These are phyloP conservation scores for Zapus hudsonius DNA, from an alignment of 2,113 vertebrate species.

Conservation along the genomic window DNA sequence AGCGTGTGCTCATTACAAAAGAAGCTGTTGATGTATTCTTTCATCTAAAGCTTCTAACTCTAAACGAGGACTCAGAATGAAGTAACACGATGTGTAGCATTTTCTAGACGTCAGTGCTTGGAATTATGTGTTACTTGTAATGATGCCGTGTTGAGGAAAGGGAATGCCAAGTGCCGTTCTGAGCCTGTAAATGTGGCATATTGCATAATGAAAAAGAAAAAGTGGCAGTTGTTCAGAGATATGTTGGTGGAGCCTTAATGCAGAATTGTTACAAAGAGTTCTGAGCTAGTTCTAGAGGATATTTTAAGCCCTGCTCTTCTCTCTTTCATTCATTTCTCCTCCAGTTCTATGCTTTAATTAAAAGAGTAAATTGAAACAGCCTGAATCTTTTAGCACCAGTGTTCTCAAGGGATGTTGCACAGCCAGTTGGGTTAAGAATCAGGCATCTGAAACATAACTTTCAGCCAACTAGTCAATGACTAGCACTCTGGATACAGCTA, in stretches of 20 bases:
- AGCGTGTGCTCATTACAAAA: not conserved
- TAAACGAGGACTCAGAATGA: slow-evolving; percentile 24
- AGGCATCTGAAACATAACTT: slow-evolving; percentile 69
- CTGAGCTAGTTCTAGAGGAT: slow-evolving; percentile 5
- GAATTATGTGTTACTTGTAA: slow-evolving; percentile 55
- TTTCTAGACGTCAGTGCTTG: slow-evolving; percentile 29
- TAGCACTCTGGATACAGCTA: slow-evolving; percentile 63
- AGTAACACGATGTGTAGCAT: not conserved
- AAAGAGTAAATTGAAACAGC: slow-evolving; percentile 79
- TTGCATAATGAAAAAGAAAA: slow-evolving; percentile 61
- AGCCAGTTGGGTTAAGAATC: slow-evolving; percentile 75
- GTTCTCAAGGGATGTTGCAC: slow-evolving; percentile 63
- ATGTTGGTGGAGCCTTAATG: slow-evolving; percentile 18
- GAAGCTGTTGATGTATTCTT: slow-evolving; percentile 33
- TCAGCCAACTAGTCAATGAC: slow-evolving; percentile 75
- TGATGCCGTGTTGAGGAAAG: slow-evolving; percentile 23
- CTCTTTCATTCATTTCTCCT: slow-evolving; percentile 71
- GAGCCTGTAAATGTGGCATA: slow-evolving; percentile 56
- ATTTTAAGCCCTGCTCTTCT: slow-evolving; percentile 63
- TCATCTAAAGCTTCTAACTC: slow-evolving; percentile 33
- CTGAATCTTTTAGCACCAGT: slow-evolving; percentile 75
- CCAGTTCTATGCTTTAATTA: slow-evolving; percentile 79
- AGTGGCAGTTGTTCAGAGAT: slow-evolving; percentile 48
- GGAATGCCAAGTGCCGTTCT: slow-evolving; percentile 3
- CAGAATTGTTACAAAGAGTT: not conserved